Evolutionary conservation across 53 echinoderm and acorn worm species (phyloP), one percentile per base, ranked within the genome.

Genomic region (Temnopleurus reevesii): DNA sequence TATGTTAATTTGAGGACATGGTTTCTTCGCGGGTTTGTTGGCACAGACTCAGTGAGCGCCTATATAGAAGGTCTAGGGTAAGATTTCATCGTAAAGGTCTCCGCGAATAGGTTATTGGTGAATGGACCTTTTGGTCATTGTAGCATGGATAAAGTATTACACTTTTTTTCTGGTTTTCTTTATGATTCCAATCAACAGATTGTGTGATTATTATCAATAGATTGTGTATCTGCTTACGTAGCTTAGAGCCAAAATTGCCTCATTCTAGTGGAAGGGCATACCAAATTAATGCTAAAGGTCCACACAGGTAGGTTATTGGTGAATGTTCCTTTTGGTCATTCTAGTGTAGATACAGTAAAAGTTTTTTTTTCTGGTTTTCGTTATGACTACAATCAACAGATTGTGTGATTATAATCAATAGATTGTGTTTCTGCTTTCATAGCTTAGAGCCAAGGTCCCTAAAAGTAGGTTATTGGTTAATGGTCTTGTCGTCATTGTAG

Each of bases 1-100:
- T 43, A 85, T 59, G 85, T 45, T 85, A 85, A 85, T 85, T 60
- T 85, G 61, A 57, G 57, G 83, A 83, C 83, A 83, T 54, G 83
- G 31, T n/a, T 83, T 35, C 53, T 55, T 19, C 15, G 13, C 55
- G 12, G 55, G 33, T 49, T 46, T 79, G 46, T 29, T 29, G 51
- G 79, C 41, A 41, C 46, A 46, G 25, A 49, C 49, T 79, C 19
- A 0, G n/a, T n/a, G n/a, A n/a, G n/a, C n/a, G n/a, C n/a, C n/a
- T n/a, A n/a, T n/a, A n/a, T n/a, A n/a, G n/a, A n/a, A n/a, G n/a
- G n/a, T n/a, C n/a, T n/a, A n/a, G n/a, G n/a, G n/a, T n/a, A n/a
- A n/a, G n/a, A n/a, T n/a, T n/a, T n/a, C n/a, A n/a, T n/a, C n/a
- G n/a, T n/a, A n/a, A n/a, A n/a, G n/a, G n/a, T n/a, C n/a, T n/a